Percentiles rank a stretch among this genome's conserved stretches.
These are phyloP conservation scores for Dendrocincla tyrannina DNA, from an alignment of 2,797 vertebrate genomes.

Conservation along the genomic window DNA sequence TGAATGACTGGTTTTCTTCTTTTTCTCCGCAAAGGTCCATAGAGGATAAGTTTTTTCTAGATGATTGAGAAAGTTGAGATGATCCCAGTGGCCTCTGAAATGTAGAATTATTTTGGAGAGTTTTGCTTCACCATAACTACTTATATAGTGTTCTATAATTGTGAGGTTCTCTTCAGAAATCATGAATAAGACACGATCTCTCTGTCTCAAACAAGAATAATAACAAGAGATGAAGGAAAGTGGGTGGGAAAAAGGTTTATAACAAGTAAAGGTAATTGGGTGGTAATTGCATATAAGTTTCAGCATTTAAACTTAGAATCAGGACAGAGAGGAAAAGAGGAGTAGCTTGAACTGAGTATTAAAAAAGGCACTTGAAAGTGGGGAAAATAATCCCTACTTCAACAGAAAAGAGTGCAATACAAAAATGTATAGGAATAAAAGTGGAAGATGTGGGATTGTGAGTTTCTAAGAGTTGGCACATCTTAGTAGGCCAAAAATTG, in stretches of 20 bases:
- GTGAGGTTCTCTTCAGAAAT: neutral
- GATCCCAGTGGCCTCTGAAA: neutral
- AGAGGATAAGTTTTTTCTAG: neutral
- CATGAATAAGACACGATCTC: neutral
- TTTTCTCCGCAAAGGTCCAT: neutral
- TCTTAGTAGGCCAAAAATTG: neutral
- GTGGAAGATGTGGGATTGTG: neutral
- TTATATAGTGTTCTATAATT: neutral
- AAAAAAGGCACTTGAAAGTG: neutral
- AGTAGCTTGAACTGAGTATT: neutral
- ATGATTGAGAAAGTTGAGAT: neutral
- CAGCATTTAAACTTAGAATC: neutral
- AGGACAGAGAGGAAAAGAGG: neutral
- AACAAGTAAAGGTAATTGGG: neutral
- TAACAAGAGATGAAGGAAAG: neutral
- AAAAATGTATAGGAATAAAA: neutral
- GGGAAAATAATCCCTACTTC: neutral
- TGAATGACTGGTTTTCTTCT: neutral
- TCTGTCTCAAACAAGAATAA: neutral
- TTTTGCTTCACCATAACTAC: neutral
- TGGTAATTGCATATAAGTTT: slow-evolving; percentile 7
- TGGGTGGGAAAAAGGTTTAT: neutral
- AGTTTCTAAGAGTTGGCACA: neutral
- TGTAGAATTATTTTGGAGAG: neutral
- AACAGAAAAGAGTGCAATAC: neutral